These are phyloP conservation scores for Megathymus violae DNA, from an alignment of 1,140 invertebrate species.

Conservation along the genomic window DNA sequence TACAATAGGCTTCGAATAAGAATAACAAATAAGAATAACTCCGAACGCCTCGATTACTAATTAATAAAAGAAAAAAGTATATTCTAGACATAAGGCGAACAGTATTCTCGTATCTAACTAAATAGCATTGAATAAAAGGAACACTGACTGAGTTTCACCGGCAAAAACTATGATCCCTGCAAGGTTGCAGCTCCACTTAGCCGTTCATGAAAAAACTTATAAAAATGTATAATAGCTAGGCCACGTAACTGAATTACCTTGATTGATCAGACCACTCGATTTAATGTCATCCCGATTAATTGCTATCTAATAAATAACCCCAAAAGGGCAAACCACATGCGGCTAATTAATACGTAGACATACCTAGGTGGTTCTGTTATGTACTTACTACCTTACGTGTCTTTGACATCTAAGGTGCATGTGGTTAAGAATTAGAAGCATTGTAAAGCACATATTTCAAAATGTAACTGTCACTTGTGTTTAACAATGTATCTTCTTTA, in stretches of 20 bases:
- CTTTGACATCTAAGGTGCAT: neutral
- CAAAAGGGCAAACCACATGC: conserved; percentile 7
- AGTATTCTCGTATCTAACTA: conserved; percentile 1
- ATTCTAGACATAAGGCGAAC: too few species aligned
- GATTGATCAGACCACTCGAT: conserved; percentile 11
- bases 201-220: conserved; percentile 7
- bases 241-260: conserved; percentile 13
- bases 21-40: too few species aligned
- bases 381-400: neutral
- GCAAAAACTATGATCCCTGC: conserved; percentile 37
- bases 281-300: conserved; percentile 12
- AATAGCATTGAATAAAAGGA: conserved; percentile 26
- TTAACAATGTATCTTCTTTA: too few species aligned
- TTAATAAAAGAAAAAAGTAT: too few species aligned
- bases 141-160: conserved; percentile 40
- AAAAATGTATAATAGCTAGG: conserved; percentile 10
- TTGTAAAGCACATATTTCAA: too few species aligned
- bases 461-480: too few species aligned
- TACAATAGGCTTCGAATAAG: too few species aligned
- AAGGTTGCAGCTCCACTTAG: conserved; percentile 32
- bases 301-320: conserved; percentile 1
- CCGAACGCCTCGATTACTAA: too few species aligned
- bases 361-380: neutral
- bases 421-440: neutral
- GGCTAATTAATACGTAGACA: conserved; percentile 1